Evolutionary conservation across 2,113 vertebrate genomes (phyloP).

Genomic region (Psilopogon haemacephalus): DNA sequence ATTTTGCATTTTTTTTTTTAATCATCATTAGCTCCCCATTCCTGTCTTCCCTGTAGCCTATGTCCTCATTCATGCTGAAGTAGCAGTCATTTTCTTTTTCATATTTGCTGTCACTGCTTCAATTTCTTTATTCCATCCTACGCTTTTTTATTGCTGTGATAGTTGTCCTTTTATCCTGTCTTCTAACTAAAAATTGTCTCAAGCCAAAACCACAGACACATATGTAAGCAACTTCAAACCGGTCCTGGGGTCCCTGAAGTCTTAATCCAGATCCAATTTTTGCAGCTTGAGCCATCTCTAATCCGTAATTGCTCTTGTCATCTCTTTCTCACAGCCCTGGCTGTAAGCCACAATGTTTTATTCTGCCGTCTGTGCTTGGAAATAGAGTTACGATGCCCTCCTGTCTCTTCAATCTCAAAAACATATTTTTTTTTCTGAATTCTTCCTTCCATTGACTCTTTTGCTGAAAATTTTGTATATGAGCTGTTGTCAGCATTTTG

Average conservation of each 20-base stretch:
- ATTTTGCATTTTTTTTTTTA: accelerated
- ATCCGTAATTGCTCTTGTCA: conserved; percentile 70
- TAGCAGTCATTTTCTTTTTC: neutral
- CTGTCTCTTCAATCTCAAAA: conserved; percentile 62
- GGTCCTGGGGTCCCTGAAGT: conserved; percentile 49
- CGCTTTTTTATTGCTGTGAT: conserved; percentile 37
- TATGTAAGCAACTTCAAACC: conserved; percentile 69
- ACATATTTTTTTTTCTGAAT: conserved; percentile 62
- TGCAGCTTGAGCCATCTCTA: conserved; percentile 68
- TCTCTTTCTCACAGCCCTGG: conserved; percentile 64
- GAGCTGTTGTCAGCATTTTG: conserved; percentile 68
- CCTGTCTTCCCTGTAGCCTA: neutral
- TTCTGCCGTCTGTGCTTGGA: conserved; percentile 63
- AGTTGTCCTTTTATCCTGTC: conserved; percentile 55
- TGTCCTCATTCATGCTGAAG: neutral
- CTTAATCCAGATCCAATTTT: conserved; percentile 67
- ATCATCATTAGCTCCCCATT: neutral
- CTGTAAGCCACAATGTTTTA: conserved; percentile 57
- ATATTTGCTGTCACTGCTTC: conserved; percentile 31
- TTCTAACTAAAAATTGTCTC: conserved; percentile 39
- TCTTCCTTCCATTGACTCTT: conserved; percentile 47
- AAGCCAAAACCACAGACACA: conserved; percentile 67
- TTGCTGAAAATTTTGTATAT: conserved; percentile 47
- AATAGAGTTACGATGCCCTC: conserved; percentile 60
- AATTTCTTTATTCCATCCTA: conserved; percentile 51